Base-by-base conservation (phyloP, 2,888 invertebrate species). In the Stegophylla sp. region DNA sequence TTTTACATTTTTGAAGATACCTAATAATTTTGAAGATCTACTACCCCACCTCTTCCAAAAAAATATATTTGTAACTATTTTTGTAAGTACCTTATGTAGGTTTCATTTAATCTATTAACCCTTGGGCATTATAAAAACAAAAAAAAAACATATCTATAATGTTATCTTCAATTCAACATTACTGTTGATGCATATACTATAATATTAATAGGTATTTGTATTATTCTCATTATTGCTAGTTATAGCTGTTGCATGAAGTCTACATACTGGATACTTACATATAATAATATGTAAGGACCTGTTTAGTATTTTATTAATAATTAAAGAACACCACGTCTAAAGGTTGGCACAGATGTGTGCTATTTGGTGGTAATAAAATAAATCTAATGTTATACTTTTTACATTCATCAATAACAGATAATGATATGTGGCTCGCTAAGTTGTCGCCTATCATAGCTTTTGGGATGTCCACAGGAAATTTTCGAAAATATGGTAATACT, bases 91-190 rank as follows among this genome's bases (percentile, higher is more conserved):
- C 15, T 59, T 59, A 59, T 59, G 26, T 26, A 53, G 10, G 53
- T 53, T 53, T 53, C 53, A 10, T 20, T 53, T 53, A 53, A 53
- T 7, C 34, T 34, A 20, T 53, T 53, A 53, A n/a, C 15, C 4
- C 59, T 26, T 26, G 15, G 2, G 15, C 26, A 59, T 59, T 59
- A 28, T 28, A 59, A 59, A 59, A 59, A 59, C 26, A 59, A 59
- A 59, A 26, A 59, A 59, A 13, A 59, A 59, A 59, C n/a, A 59
- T 59, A 59, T 59, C 59, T 59, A 61, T 61, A 61, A 61, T 61
- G 34, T 61, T 61, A 34, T 17, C 61, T 34, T n/a, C n/a, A n/a
- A 66, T 28, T 64, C 73, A 72, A 48, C 56, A 74, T 53, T 82
- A 15, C 77, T 53, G 26, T 34, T 48, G 48, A 48, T 48, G 48